Percentiles rank a stretch among this genome's conserved stretches.
phyloP scores from a whole-genome alignment of 1,140 invertebrate species.

The Zeugodacus cucurbitae region DNA sequence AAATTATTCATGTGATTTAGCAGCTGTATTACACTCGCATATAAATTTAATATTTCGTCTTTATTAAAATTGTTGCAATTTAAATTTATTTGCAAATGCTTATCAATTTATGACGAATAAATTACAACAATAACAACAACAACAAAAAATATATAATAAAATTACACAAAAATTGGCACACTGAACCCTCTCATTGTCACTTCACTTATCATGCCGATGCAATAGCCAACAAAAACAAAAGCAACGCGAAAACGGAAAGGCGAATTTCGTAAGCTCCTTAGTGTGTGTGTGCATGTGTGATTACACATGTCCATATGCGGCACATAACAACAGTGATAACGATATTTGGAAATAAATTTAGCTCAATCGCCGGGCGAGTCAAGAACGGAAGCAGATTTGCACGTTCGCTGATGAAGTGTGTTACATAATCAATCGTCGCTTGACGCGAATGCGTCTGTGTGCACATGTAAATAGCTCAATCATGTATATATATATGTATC shows the following conservation, averaged over 20 bases:
- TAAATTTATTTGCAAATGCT: neutral
- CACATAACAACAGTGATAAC: neutral
- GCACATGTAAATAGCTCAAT: neutral
- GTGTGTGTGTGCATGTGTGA: neutral
- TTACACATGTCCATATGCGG: too few relatives aligned
- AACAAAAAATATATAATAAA: neutral
- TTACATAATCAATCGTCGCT: neutral
- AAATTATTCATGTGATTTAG: neutral
- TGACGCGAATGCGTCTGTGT: neutral
- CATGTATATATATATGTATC: neutral
- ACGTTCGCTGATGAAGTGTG: neutral
- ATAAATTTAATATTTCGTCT: neutral
- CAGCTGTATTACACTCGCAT: neutral
- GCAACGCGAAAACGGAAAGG: neutral
- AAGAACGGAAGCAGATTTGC: neutral
- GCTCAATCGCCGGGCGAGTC: neutral
- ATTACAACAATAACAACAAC: neutral
- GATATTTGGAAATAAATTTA: conserved; percentile 25
- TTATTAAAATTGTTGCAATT: neutral
- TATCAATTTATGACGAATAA: conserved; percentile 25
- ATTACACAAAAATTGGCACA: conserved; percentile 29
- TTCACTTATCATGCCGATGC: neutral
- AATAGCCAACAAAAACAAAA: neutral
- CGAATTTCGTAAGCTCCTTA: neutral
- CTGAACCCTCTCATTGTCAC: conserved; percentile 17